Conservation (phyloP, 2,797 vertebrate genomes). For the Mustela erminea region DNA sequence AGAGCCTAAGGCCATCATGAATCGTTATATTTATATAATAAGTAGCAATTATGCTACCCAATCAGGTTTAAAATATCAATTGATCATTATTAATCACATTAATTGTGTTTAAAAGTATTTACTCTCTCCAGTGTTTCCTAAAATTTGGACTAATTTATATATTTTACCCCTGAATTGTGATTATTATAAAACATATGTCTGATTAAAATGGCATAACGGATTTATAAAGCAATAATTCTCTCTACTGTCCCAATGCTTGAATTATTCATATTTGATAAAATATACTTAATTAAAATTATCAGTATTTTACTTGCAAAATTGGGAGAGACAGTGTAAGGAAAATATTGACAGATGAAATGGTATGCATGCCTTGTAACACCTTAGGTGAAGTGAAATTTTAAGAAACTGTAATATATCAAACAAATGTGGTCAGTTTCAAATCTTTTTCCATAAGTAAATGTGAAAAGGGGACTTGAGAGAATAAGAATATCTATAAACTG, state of each 20-base stretch:
- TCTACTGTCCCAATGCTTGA: background rate
- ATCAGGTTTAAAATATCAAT: background rate
- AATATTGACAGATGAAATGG: background rate
- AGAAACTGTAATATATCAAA: background rate
- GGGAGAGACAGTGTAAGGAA: background rate
- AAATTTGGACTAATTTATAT: background rate
- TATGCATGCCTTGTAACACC: background rate
- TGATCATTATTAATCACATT: background rate
- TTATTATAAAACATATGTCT: background rate
- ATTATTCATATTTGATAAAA: slow-evolving; percentile 43
- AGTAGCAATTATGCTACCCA: background rate
- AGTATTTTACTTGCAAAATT: slow-evolving; percentile 48
- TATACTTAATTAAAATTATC: slow-evolving; percentile 7
- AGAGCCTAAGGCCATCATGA: background rate
- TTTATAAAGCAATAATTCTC: background rate
- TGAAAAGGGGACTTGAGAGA: background rate
- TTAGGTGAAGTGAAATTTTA: background rate
- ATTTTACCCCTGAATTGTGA: background rate
- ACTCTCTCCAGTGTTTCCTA: background rate
- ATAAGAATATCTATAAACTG: background rate
- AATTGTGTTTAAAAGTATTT: background rate
- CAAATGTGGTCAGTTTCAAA: background rate
- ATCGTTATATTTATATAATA: background rate
- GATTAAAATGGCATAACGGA: slow-evolving; percentile 29
- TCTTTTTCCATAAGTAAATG: background rate